phyloP scores from a whole-genome alignment of 2,888 invertebrate species.

The Charanyca ferruginea region DNA sequence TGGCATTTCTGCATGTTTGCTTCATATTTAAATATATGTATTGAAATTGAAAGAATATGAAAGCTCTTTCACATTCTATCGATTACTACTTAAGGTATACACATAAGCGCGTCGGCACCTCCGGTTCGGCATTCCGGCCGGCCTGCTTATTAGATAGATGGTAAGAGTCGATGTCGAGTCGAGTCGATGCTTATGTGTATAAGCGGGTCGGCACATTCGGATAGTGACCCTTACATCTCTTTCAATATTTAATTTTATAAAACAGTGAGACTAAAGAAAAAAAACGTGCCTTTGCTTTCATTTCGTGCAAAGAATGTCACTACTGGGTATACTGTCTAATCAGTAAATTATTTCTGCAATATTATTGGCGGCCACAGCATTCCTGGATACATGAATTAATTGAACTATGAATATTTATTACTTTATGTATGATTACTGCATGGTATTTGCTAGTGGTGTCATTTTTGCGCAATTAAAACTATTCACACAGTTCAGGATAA shows the following conservation, averaged over 20 bases:
- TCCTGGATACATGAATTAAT: not conserved
- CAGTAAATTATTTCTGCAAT: not conserved
- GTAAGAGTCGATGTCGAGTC: no score
- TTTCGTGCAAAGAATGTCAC: slow-evolving; percentile 27
- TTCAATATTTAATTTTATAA: no score
- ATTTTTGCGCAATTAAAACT: slow-evolving; percentile 14
- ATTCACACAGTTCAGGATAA: no score
- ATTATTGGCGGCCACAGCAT: no score
- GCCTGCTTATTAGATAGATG: no score
- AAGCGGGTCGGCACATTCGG: no score
- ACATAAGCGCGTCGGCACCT: no score
- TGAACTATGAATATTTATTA: not conserved
- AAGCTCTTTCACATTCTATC: slow-evolving; percentile 25
- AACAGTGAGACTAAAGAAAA: not conserved
- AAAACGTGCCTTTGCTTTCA: slow-evolving; percentile 26
- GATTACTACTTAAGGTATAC: not conserved
- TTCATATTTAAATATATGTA: slow-evolving; percentile 9
- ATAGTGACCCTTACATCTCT: no score
- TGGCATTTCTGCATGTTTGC: slow-evolving; percentile 42
- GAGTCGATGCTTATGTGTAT: no score
- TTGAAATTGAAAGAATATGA: slow-evolving; percentile 1
- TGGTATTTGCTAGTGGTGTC: slow-evolving; percentile 25
- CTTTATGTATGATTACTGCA: slow-evolving; percentile 7
- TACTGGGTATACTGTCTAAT: slow-evolving; percentile 33
- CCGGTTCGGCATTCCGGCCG: no score